Base-by-base conservation (phyloP, 2,113 vertebrate species). In the Orycteropus afer region DNA sequence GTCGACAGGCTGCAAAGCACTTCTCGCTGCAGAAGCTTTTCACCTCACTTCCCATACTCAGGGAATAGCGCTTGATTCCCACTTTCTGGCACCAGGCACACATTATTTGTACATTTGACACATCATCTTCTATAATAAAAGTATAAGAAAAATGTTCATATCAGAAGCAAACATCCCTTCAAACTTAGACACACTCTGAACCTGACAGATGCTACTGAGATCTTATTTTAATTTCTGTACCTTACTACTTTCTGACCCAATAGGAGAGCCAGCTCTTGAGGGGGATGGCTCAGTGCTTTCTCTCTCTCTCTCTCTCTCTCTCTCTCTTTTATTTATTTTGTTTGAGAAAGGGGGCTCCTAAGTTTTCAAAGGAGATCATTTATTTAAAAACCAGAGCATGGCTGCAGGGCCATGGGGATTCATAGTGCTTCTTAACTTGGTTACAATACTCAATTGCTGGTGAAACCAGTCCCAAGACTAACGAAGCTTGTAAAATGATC, bases 81-180 rank as follows among this genome's bases (percentile, higher is more conserved):
- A 99, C 99, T 98, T 99, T 99, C 99, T 99, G 99, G 99, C 99
- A 99, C 99, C 99, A 99, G 97, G 99, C 99, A 98, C 99, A 99
- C 99, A 99, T 99, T 98, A 99, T 99, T 99, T 99, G 99, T 98
- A 99, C 99, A 97, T 99, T 99, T 98, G 99, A 99, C 98, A 99
- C 98, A 98, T 99, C 99, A 97, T 99, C 99, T 97, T 99, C 99
- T 99, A 97, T 97, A 98, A 98, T 57, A 97, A 98, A 98, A 98
- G 98, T 98, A 98, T 97, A 98, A 98, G 97, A 98, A 98, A 97
- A 98, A 98, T 95, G 97, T 98, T 98, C 98, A 98, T 94, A 97
- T 78, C 96, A 98, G 97, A 98, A 96, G 97, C 95, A 98, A 98
- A 98, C 98, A 98, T 97, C 95, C 96, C 96, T 97, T 98, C 95